Evolutionary conservation across 1,140 invertebrate genomes (phyloP), one percentile per base, ranked within the genome.

Genomic region (Lasioglossum albipes): DNA sequence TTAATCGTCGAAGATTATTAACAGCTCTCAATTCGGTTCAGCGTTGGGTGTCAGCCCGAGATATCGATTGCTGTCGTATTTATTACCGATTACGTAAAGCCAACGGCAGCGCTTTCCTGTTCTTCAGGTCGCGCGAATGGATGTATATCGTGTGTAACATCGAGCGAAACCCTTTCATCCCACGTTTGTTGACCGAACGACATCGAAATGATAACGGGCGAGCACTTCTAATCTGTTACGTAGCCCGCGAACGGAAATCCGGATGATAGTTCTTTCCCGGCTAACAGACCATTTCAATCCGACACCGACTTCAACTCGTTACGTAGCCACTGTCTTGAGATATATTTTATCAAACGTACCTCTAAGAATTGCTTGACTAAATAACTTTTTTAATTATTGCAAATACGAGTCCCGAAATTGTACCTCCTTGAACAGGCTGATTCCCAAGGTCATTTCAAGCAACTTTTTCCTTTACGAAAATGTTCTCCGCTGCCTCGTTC

Each of bases 11-110:
- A 57, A 75, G 74, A 78, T 62, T n/a, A 36, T 67, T 69, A 79
- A 79, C 70, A 72, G 68, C 52, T 67, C 59, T 62, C 66, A 27
- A 71, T 52, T 79, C 49, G 65, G 61, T 73, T 42, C 70, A 67
- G 70, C 62, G 67, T 61, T 64, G 61, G 69, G 13, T 83, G 72
- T 80, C 76, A 65, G 16, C 73, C 69, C 61, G 77, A 59, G 68
- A 78, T 86, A 84, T 84, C 64, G 74, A 85, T 83, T 82, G 52
- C 36, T n/a, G 57, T 70, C 49, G 75, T 57, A 81, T 80, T 86
- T 71, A 76, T 83, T 86, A 77, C 76, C 64, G 62, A 80, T 87
- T 87, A 83, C 82, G 82, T 83, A 83, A 83, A 79, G 62, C 79
- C 41, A 70, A 52, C 72, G 27, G 22, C n/a, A 59, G 64, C 70